Conservation (phyloP, 2,888 invertebrate species). For the Priocnemis perturbator region DNA sequence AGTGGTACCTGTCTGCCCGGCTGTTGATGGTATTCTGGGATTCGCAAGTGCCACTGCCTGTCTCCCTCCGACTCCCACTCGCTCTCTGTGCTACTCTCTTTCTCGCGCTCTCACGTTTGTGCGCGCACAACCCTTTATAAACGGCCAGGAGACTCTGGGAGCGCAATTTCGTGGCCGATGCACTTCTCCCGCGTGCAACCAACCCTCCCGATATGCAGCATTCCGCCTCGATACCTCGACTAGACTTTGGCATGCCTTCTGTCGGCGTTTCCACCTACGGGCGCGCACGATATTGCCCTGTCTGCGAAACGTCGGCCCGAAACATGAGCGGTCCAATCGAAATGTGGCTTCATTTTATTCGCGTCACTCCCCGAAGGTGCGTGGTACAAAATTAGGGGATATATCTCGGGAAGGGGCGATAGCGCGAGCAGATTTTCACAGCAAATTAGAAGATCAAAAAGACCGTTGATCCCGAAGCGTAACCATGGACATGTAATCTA, state of each 20-base stretch:
- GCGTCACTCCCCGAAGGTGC: no score
- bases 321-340: no score
- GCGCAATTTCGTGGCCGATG: constrained; percentile 46
- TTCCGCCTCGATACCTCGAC: constrained; percentile 30
- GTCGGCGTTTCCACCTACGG: constrained; percentile 15
- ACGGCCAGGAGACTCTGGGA: constrained; percentile 27
- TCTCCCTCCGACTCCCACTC: constrained; percentile 7
- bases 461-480: no score
- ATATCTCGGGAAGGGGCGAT: no score
- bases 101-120: constrained; percentile 18
- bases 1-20: constrained; percentile 63
- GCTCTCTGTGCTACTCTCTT: constrained; percentile 1
- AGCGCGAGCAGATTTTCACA: no score
- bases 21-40: constrained; percentile 57
- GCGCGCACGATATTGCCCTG: not conserved
- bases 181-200: constrained; percentile 13
- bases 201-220: constrained; percentile 15
- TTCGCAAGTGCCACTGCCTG: constrained; percentile 45
- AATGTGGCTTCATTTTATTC: no score
- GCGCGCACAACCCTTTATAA: constrained; percentile 44
- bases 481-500: no score
- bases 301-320: no score
- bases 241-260: constrained; percentile 25
- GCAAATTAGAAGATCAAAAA: no score
- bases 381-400: no score